These are phyloP conservation scores for Lacerta viridis DNA, from an alignment of 2,797 vertebrate species.

Conservation along the genomic window DNA sequence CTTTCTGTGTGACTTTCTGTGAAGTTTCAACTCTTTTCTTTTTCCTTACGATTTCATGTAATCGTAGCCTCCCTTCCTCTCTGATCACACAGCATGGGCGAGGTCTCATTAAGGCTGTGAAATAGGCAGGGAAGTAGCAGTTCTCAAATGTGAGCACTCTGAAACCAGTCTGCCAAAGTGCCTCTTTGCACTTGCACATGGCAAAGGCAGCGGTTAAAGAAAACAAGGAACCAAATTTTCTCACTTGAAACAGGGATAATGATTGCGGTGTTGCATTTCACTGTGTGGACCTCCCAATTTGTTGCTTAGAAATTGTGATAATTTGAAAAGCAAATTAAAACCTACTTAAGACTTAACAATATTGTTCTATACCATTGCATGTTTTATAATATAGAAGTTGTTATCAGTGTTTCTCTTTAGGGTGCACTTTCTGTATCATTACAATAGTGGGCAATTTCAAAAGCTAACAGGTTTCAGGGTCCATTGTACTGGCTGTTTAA, in stretches of 20 bases:
- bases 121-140: not conserved
- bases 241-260: not conserved
- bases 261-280: not conserved
- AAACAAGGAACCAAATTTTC: not conserved
- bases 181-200: not conserved
- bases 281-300: not conserved
- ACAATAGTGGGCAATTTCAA: not conserved
- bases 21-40: not conserved
- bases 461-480: not conserved
- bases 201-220: not conserved
- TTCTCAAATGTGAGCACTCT: not conserved
- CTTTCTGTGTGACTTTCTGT: conserved; percentile 1
- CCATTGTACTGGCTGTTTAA: not conserved
- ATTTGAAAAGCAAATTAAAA: not conserved
- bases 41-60: no score
- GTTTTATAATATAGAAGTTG: not conserved
- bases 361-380: not conserved
- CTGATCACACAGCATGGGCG: fast-evolving
- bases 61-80: not conserved
- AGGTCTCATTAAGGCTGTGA: conserved; percentile 33
- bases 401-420: not conserved
- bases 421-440: not conserved
- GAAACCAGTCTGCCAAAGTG: not conserved
- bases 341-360: not conserved
- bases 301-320: fast-evolving